Base-by-base conservation (phyloP, 2,797 vertebrate species). In the Corythornis leucogaster region DNA sequence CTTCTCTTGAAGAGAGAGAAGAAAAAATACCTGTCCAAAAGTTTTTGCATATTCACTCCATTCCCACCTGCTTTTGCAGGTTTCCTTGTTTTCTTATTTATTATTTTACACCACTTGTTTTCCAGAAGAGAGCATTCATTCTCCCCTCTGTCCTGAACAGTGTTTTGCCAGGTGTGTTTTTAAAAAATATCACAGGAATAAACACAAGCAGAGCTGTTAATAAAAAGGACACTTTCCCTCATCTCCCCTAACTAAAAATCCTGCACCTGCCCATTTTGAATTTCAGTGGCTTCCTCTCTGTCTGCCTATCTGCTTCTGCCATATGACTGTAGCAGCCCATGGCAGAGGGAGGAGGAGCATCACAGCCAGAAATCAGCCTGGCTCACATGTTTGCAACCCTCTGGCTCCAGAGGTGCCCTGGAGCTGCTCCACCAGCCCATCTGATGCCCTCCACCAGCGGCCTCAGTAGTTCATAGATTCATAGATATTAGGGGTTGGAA, bases 401-500 rank as follows among this genome's bases (percentile, higher is more conserved):
- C 17, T 1, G 3, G 67, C 70, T 69, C 54, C 75, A 68, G 81
- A 69, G 59, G 26, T 73, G 51, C 53, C 76, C 68, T 35, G 76
- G n/a, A 87, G 82, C 48, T 67, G 57, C 64, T 89, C 43, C 82
- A 33, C 40, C 64, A 79, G 79, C 71, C 51, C 85, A 35, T 22
- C 20, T 33, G 21, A 46, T 11, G 15, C 20, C 12, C 30, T 67
- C 11, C 31, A 28, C 53, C 0, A 2, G 30, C 0, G 0, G 51
- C 38, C 40, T 77, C 68, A 33, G 42, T 8, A 3, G 35, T 33
- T 33, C 33, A 33, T 33, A 33, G 33, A 33, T 33, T 33, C 33
- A 33, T 33, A 33, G 33, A 33, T 33, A 33, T 33, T 33, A 33
- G 33, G 33, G 33, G 33, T 33, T 33, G 33, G 33, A 33, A 33